Conservation (phyloP, 2,113 vertebrate species). For the Eleginops maclovinus region DNA sequence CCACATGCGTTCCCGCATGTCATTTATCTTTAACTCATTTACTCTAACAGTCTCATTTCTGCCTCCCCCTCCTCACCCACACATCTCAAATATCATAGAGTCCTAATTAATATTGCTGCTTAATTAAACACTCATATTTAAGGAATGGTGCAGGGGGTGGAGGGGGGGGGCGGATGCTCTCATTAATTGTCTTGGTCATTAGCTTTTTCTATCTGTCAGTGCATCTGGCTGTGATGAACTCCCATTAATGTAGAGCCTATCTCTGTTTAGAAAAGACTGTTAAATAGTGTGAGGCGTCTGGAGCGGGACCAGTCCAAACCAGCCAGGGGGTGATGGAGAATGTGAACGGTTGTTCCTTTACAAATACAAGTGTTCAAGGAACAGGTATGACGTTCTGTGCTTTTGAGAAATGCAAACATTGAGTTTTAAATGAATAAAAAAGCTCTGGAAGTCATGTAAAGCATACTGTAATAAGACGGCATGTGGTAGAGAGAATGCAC, state of each 20-base stretch:
- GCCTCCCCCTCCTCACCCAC: slow-evolving; percentile 32
- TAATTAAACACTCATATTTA: slow-evolving; percentile 86
- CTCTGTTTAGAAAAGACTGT: slow-evolving; percentile 5
- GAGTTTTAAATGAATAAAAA: background rate
- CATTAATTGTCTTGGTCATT: slow-evolving; percentile 71
- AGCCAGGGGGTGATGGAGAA: background rate
- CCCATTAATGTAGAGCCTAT: slow-evolving; percentile 14
- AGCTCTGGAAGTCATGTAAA: background rate
- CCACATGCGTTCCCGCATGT: slow-evolving; percentile 21
- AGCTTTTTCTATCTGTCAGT: slow-evolving; percentile 54
- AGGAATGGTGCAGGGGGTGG: slow-evolving; percentile 61
- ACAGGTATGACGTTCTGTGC: no score
- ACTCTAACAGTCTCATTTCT: slow-evolving; percentile 48
- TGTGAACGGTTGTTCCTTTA: background rate
- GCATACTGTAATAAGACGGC: background rate
- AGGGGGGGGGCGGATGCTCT: slow-evolving; percentile 50
- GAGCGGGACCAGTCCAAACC: background rate
- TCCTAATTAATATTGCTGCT: slow-evolving; percentile 81
- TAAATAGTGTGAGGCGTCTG: background rate
- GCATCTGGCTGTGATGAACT: slow-evolving; percentile 39
- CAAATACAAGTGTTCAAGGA: no score
- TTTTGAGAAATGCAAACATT: no score
- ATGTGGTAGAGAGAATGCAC: background rate
- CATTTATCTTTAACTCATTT: slow-evolving; percentile 81
- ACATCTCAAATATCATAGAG: slow-evolving; percentile 73